These are phyloP conservation scores for Spodoptera picta DNA, from an alignment of 2,888 invertebrate species.

Conservation along the genomic window DNA sequence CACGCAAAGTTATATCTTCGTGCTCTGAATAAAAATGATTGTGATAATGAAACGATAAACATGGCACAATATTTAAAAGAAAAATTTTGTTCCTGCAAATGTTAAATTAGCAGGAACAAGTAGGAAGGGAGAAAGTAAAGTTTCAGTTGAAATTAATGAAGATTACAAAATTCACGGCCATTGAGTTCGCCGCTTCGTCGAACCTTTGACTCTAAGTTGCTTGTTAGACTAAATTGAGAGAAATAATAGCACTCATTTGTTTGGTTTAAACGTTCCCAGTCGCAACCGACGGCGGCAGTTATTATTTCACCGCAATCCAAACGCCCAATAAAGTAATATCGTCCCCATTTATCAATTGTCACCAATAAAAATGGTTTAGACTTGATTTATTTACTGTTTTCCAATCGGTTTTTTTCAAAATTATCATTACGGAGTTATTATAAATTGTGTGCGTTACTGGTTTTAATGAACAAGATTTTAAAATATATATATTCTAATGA, in stretches of 20 bases:
- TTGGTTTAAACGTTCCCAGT: slow-evolving; percentile 82
- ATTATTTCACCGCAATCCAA: slow-evolving; percentile 73
- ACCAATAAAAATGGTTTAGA: slow-evolving; percentile 1
- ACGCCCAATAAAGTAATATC: slow-evolving; percentile 48
- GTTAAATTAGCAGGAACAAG: slow-evolving; percentile 74
- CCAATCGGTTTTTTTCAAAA: too few species aligned
- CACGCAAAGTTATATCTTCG: slow-evolving; percentile 44
- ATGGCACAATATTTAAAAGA: slow-evolving; percentile 56
- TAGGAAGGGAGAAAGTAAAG: slow-evolving; percentile 77
- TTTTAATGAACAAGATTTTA: too few species aligned
- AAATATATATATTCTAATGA: too few species aligned
- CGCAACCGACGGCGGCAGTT: slow-evolving; percentile 70
- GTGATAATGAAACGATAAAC: slow-evolving; percentile 51
- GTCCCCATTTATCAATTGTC: slow-evolving; percentile 29
- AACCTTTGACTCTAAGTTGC: slow-evolving; percentile 86
- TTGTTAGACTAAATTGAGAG: slow-evolving; percentile 88
- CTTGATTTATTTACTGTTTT: neutral
- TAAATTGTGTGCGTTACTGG: too few species aligned
- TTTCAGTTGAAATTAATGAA: slow-evolving; percentile 86
- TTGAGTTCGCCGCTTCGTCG: slow-evolving; percentile 85
- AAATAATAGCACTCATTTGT: slow-evolving; percentile 87
- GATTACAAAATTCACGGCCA: slow-evolving; percentile 88
- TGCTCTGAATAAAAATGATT: slow-evolving; percentile 49
- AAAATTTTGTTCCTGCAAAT: slow-evolving; percentile 46
- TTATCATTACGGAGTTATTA: too few species aligned